Evolutionary conservation across 2,888 invertebrate species (phyloP), one percentile per base, ranked within the genome.

Genomic region (Cephus runcator): DNA sequence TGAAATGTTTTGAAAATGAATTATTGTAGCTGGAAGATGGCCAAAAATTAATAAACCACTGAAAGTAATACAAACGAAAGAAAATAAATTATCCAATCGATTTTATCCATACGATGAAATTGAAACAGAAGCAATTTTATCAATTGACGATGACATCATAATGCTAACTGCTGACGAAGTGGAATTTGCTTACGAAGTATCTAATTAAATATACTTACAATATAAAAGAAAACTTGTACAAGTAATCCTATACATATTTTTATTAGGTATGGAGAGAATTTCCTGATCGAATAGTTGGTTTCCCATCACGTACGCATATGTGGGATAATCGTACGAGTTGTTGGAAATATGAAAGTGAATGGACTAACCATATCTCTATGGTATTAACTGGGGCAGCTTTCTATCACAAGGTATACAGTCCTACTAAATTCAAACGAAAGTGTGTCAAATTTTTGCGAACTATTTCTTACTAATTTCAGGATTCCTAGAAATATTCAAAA

Each of bases 331-430:
- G 92, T 9, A 97, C 97, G 0, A 93, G 93, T 85, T 94, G 95
- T 80, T 99, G 98, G 98, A 95, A 95, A 84, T 99, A 99, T 90
- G 98, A 98, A 92, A 98, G 98, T 35, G 98, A 99, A 92, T 99
- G 98, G 98, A 98, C 97, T 69, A 98, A 98, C 91, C 95, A 97
- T 91, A 96, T 97, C 83, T 98, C 98, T 0, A 98, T 99, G 98
- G 98, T 96, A 56, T 93, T 99, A 36, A 99, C 99, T 0, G 99
- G 98, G 1, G 98, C 98, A 23, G 98, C 98, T 76, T 99, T 98
- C 92, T 96, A 98, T 92, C 98, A 99, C 91, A 98, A 98, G 92
- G 95, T 96, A 89, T 80, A 76, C 31, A 15, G 34, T 81, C 80
- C 6, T 56, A 1, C 23, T 56, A 56, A 1, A 56, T 56, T 56